Evolutionary conservation across 37 sponge, comb jelly and placozoan species (phyloP), one percentile per base, ranked within the genome.

Genomic region (Crambe crambe): DNA sequence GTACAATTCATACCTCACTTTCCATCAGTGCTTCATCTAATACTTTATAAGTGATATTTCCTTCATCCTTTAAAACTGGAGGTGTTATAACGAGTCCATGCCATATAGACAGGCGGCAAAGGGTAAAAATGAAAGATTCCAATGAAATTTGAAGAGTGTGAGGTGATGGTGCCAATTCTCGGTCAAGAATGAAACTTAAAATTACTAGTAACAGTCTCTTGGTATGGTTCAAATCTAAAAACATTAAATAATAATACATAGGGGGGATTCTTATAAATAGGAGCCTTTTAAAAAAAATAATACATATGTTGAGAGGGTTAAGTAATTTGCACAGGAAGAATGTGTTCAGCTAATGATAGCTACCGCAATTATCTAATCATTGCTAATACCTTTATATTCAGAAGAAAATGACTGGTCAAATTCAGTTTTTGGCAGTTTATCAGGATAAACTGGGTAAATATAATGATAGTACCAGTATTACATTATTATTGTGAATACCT

Each of bases 1-100:
- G 30, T 61, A 61, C 56, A 54, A 6, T 60, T 8, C 72, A 12
- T 35, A 82, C 79, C 21, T 86, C 86, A 57, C 77, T 56, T 58
- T 87, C 88, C 68, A 32, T 54, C 17, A 87, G 66, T 21, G 73
- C 66, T 35, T 89, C 74, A 59, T 89, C 89, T 47, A 89, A 37
- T 38, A 83, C 32, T 23, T 78, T 75, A 32, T 58, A 73, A 51
- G 61, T 78, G 43, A 75, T 23, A 4, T 30, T 25, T 20, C 70
- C 84, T 25, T 29, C 39, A 15, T 42, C 56, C 68, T 78, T 72
- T 3, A 83, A 69, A 35, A 40, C 69, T 31, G 79, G 74, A 29
- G 89, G 84, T 20, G 83, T 66, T 29, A 83, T 77, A 9, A 68
- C 27, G 27, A 42, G 20, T 25, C 42, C 37, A 57, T 82, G 71